These are phyloP conservation scores for Meda fulgida DNA, from an alignment of 2,797 vertebrate genomes.

Conservation along the genomic window DNA sequence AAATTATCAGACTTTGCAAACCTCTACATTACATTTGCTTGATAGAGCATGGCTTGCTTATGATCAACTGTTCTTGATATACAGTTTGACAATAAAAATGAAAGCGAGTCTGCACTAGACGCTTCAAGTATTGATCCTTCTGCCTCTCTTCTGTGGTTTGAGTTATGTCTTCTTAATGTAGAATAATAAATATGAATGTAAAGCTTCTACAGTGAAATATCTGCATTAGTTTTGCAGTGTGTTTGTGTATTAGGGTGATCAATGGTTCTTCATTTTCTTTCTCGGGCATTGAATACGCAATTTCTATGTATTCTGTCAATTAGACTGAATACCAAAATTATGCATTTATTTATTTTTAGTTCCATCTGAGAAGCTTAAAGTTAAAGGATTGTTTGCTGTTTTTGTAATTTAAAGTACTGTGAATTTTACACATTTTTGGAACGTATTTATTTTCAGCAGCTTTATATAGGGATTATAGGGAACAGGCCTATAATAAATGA, in stretches of 20 bases:
- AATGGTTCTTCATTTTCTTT: not conserved
- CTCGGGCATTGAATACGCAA: not conserved
- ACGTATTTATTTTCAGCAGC: not conserved
- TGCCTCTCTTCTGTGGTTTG: constrained; percentile 30
- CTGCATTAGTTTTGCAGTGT: constrained; percentile 17
- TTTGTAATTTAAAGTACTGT: not conserved
- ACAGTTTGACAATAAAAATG: constrained; percentile 24
- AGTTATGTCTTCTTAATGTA: constrained; percentile 33
- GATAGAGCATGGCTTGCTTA: not conserved
- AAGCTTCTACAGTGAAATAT: constrained; percentile 43
- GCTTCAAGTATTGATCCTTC: constrained; percentile 45
- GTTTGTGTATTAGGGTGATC: constrained; percentile 11
- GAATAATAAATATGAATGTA: constrained; percentile 32
- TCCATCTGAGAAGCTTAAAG: not conserved
- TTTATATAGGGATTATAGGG: too few species aligned
- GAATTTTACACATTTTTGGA: constrained; percentile 20
- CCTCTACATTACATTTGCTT: not conserved
- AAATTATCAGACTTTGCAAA: not conserved
- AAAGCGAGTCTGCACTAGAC: not conserved
- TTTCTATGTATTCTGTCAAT: not conserved
- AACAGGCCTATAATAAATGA: not conserved
- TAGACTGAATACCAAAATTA: not conserved
- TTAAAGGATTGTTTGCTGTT: not conserved
- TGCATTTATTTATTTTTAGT: not conserved
- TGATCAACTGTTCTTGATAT: constrained; percentile 13